These are phyloP conservation scores for Ellobius talpinus DNA, from an alignment of 2,113 vertebrate species.

Conservation along the genomic window DNA sequence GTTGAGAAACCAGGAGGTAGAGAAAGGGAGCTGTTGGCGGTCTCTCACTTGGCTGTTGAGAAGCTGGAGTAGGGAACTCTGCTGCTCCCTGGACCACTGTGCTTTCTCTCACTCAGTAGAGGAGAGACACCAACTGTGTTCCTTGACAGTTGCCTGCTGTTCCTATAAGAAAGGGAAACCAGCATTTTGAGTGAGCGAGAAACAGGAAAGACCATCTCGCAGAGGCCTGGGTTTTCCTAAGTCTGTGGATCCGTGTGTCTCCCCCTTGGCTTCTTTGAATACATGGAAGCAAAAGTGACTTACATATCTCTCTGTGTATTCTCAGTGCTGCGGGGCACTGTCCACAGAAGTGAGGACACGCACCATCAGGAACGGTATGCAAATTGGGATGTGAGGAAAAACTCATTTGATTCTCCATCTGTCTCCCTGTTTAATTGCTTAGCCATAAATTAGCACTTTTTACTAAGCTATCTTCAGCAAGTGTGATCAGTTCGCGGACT, in stretches of 20 bases:
- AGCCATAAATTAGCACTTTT: conserved; percentile 80
- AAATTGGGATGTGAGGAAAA: conserved; percentile 62
- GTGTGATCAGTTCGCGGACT: conserved; percentile 68
- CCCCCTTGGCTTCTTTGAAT: background rate
- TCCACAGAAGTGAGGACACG: background rate
- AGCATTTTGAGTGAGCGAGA: background rate
- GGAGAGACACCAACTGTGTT: background rate
- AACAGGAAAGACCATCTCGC: background rate
- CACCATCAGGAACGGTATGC: conserved; percentile 50
- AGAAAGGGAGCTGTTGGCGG: background rate
- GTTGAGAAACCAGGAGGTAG: background rate
- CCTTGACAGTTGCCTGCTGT: background rate
- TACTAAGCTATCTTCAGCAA: conserved; percentile 65
- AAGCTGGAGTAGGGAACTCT: background rate
- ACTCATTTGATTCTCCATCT: conserved; percentile 77
- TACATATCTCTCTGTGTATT: background rate
- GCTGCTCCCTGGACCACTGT: background rate
- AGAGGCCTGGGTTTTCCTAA: background rate
- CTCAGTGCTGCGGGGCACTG: background rate
- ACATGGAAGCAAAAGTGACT: background rate
- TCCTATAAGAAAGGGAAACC: conserved; percentile 3
- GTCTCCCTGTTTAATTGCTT: conserved; percentile 74
- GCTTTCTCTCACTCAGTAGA: background rate
- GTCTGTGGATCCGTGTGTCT: background rate
- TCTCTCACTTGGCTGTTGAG: background rate